Evolutionary conservation across 2,888 invertebrate species (phyloP).

Genomic region (Furcula furcula): DNA sequence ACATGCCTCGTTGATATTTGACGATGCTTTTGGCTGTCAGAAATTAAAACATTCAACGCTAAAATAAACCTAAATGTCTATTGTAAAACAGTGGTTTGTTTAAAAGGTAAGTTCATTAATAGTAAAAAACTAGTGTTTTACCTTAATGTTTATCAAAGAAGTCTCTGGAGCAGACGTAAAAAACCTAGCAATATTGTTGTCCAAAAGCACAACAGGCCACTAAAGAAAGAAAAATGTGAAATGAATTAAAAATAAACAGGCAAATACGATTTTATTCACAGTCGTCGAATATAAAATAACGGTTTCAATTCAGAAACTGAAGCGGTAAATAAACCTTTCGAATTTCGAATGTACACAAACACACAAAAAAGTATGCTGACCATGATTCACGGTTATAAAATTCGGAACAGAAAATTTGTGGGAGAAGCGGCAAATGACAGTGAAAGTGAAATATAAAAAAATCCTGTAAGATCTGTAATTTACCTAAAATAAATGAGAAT

Average conservation of each 20-base stretch:
- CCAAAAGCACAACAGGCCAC: not conserved
- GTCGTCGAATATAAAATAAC: constrained; percentile 17
- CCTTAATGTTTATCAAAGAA: no score
- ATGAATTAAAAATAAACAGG: constrained; percentile 9
- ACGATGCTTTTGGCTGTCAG: no score
- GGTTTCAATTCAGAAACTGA: constrained; percentile 25
- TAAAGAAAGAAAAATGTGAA: not conserved
- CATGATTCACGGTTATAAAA: constrained; percentile 67
- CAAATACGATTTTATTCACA: constrained; percentile 13
- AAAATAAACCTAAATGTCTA: no score
- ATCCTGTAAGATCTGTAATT: no score
- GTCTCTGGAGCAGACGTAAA: no score
- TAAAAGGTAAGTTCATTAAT: no score
- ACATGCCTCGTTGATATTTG: no score
- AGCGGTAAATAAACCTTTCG: constrained; percentile 23
- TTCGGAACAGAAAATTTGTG: constrained; percentile 54
- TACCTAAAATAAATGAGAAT: no score
- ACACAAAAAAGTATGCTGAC: constrained; percentile 29
- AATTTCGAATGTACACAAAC: constrained; percentile 15
- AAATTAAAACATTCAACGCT: no score
- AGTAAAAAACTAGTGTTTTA: no score
- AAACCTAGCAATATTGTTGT: not conserved
- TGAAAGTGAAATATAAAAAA: constrained; percentile 41
- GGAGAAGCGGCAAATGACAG: constrained; percentile 16
- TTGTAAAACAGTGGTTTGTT: no score